Percentiles rank a stretch among this genome's conserved stretches.
These are phyloP conservation scores for Argopecten irradians DNA, from an alignment of 1,140 invertebrate genomes.

Conservation along the genomic window DNA sequence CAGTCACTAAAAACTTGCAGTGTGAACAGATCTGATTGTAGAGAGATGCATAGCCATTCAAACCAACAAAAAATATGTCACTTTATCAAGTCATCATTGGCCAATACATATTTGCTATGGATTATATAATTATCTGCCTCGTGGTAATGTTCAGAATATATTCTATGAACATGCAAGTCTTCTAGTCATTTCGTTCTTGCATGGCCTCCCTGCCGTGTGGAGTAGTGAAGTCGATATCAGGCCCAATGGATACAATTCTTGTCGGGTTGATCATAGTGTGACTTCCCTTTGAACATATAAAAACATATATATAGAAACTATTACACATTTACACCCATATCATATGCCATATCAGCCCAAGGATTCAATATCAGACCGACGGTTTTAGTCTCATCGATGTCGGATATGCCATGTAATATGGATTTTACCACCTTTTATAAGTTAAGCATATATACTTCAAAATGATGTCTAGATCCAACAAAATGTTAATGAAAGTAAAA, in stretches of 20 bases:
- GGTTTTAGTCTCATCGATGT: neutral
- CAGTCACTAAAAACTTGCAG: too few species aligned
- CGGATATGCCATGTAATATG: neutral
- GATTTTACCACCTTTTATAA: neutral
- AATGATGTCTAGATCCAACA: neutral
- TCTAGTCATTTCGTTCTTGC: neutral
- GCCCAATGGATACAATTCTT: conserved; percentile 70
- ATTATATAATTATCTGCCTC: too few species aligned
- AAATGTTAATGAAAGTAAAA: too few species aligned
- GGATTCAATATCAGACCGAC: neutral
- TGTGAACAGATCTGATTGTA: too few species aligned
- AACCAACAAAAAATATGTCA: too few species aligned
- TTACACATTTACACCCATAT: neutral
- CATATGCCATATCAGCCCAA: neutral
- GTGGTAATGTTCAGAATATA: too few species aligned
- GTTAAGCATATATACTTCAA: neutral
- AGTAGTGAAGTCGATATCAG: conserved; percentile 66
- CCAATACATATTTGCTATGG: too few species aligned
- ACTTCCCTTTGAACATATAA: conserved; percentile 56
- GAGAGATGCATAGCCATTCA: too few species aligned
- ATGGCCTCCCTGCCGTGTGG: conserved; percentile 65
- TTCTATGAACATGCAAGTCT: too few species aligned
- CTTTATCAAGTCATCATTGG: too few species aligned
- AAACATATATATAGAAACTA: neutral
- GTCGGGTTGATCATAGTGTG: conserved; percentile 68